Conservation (phyloP, 2,888 invertebrate genomes). For the Synergus itoensis region DNA sequence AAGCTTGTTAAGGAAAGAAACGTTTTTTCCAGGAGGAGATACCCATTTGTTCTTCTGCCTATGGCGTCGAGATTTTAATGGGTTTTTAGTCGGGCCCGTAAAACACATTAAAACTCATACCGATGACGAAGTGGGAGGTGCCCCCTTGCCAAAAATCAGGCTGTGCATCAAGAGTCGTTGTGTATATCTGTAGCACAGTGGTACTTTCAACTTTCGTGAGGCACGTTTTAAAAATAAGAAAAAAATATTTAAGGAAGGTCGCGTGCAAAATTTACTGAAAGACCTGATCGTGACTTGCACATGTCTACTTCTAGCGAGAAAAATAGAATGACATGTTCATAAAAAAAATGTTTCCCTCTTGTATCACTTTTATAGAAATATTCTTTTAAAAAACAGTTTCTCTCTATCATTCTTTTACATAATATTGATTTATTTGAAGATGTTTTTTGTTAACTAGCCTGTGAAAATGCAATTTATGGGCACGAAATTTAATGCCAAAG, state of each 20-base stretch:
- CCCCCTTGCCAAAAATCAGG: conserved; percentile 73
- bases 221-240: conserved; percentile 25
- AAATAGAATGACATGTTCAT: background rate
- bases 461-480: conserved; percentile 4
- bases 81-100: conserved; percentile 72
- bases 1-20: conserved; percentile 41
- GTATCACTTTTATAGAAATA: background rate
- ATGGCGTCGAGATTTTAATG: conserved; percentile 67
- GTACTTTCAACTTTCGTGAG: conserved; percentile 61
- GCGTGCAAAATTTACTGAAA: conserved; percentile 10
- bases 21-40: conserved; percentile 33
- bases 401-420: background rate
- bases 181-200: conserved; percentile 63
- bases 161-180: conserved; percentile 63
- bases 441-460: background rate
- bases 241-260: conserved; percentile 15
- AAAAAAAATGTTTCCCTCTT: background rate
- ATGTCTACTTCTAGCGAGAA: background rate
- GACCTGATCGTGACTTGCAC: background rate
- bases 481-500: background rate
- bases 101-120: conserved; percentile 75
- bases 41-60: conserved; percentile 33
- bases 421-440: background rate
- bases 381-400: background rate
- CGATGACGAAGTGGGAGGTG: conserved; percentile 73